Percentiles rank a stretch among this genome's conserved stretches.
Conservation (phyloP, 2,113 vertebrate genomes). For the Ifrita kowaldi region DNA sequence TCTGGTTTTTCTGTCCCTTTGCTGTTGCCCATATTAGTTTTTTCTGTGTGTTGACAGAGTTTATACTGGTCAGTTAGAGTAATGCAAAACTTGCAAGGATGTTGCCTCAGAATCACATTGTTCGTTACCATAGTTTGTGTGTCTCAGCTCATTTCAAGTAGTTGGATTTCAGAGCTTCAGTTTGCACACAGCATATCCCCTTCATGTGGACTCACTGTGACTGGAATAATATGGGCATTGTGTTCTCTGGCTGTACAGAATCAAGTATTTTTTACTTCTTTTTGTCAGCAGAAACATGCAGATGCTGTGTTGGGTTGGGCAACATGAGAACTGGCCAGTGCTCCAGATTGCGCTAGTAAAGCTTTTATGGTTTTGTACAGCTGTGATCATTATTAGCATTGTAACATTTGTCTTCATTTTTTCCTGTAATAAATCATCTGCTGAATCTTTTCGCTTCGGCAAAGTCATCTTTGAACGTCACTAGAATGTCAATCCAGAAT, state of each 20-base stretch:
- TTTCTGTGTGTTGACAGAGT: neutral
- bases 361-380: neutral
- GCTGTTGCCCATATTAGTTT: neutral
- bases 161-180: neutral
- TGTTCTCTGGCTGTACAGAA: neutral
- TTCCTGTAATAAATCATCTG: neutral
- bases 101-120: neutral
- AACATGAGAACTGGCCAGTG: neutral
- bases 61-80: neutral
- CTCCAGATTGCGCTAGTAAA: neutral
- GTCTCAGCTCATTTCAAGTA: neutral
- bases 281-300: neutral
- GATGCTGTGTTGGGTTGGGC: neutral
- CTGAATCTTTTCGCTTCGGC: neutral
- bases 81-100: neutral
- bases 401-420: slow-evolving; percentile 8
- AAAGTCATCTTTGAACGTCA: neutral
- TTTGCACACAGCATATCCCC: neutral
- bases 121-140: neutral
- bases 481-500: neutral
- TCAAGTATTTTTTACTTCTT: neutral
- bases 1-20: neutral
- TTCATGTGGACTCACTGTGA: neutral
- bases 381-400: neutral
- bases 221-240: neutral